Conservation (phyloP, 2,113 vertebrate species). For the Parotia lawesii region DNA sequence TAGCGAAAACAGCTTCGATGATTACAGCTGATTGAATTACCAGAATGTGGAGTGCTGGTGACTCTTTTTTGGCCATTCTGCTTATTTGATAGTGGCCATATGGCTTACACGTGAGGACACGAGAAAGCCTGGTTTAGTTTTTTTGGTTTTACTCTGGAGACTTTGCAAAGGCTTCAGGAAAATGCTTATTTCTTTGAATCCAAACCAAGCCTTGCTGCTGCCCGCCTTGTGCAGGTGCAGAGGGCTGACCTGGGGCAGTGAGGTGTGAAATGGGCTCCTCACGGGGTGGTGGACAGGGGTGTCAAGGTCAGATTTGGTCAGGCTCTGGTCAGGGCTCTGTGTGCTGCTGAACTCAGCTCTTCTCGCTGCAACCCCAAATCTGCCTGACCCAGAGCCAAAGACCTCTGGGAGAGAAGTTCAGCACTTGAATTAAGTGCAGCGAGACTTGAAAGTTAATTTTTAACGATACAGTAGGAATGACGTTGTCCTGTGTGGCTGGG, state of each 20-base stretch:
- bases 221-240: neutral
- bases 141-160: neutral
- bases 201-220: neutral
- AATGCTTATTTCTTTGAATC: neutral
- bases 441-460: neutral
- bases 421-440: neutral
- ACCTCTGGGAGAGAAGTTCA: neutral
- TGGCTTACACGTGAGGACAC: neutral
- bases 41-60: neutral
- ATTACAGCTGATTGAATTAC: conserved; percentile 46
- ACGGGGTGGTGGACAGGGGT: neutral
- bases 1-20: neutral
- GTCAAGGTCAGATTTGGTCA: accelerated
- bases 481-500: neutral
- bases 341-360: neutral
- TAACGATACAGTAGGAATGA: neutral
- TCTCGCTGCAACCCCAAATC: neutral
- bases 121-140: neutral
- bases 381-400: neutral
- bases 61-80: neutral
- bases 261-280: conserved; percentile 1
- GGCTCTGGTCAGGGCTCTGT: neutral
- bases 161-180: neutral
- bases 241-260: neutral
- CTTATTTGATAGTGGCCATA: neutral